Conservation (phyloP, 2,888 invertebrate genomes). For the Erannis defoliaria region DNA sequence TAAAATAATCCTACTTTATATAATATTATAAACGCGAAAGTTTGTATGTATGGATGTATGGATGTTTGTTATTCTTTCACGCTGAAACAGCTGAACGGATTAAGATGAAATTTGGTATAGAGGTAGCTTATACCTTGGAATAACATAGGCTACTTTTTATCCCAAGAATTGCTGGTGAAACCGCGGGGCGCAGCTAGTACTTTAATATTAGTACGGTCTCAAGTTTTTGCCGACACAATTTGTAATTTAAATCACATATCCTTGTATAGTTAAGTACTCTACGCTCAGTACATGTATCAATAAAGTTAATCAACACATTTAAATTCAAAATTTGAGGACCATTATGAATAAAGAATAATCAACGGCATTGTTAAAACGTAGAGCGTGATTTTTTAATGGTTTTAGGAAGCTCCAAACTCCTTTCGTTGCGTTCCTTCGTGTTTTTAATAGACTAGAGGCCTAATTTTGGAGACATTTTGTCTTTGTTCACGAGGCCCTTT, state of each 20-base stretch:
- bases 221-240: conserved; percentile 9
- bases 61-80: too few relatives aligned
- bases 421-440: neutral
- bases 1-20: too few relatives aligned
- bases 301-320: conserved; percentile 27
- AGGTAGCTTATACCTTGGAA: too few relatives aligned
- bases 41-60: too few relatives aligned
- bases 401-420: conserved; percentile 22
- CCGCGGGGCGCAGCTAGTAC: too few relatives aligned
- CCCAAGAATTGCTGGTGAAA: too few relatives aligned
- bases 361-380: conserved; percentile 17
- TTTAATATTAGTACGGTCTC: too few relatives aligned
- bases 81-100: too few relatives aligned
- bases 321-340: conserved; percentile 24
- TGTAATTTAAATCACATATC: conserved; percentile 18
- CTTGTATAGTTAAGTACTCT: conserved; percentile 10
- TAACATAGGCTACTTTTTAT: too few relatives aligned
- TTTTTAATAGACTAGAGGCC: conserved; percentile 4
- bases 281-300: conserved; percentile 6
- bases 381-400: conserved; percentile 8
- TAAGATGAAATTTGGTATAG: too few relatives aligned
- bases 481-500: conserved; percentile 14
- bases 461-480: neutral
- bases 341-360: conserved; percentile 15
- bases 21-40: too few relatives aligned